These are phyloP conservation scores for Poecilia picta DNA, from an alignment of 2,797 vertebrate species.

Conservation along the genomic window DNA sequence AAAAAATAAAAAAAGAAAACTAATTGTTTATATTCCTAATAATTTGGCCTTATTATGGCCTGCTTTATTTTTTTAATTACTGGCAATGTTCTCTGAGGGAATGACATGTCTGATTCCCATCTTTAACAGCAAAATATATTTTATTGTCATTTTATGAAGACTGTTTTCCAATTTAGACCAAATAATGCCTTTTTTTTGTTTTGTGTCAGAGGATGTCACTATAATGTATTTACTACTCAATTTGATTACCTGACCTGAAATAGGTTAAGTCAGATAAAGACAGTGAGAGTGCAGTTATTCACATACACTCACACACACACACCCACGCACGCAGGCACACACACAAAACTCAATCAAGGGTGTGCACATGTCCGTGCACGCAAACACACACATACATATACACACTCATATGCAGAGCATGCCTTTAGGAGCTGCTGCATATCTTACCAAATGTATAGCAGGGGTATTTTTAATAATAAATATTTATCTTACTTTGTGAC, in stretches of 20 bases:
- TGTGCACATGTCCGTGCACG: conserved; percentile 36
- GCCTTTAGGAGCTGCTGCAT: conserved; percentile 58
- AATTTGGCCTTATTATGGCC: conserved; percentile 12
- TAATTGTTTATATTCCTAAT: conserved; percentile 30
- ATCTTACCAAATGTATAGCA: conserved; percentile 40
- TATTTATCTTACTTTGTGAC: neutral
- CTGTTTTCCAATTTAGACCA: neutral
- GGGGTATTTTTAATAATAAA: conserved; percentile 18
- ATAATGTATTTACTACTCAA: conserved; percentile 61
- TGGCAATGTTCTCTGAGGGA: conserved; percentile 8
- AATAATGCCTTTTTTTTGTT: conserved; percentile 35
- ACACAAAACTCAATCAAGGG: conserved; percentile 10
- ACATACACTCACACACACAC: conserved; percentile 22
- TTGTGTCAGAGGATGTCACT: conserved; percentile 37
- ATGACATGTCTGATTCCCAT: neutral
- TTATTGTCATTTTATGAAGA: conserved; percentile 26
- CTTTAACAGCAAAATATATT: conserved; percentile 13
- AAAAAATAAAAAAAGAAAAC: conserved; percentile 33
- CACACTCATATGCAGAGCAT: conserved; percentile 14
- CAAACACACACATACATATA: conserved; percentile 17
- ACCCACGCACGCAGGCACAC: conserved; percentile 10
- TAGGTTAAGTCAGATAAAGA: conserved; percentile 76
- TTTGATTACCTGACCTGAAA: conserved; percentile 77
- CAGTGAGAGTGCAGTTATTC: conserved; percentile 79
- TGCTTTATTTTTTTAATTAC: neutral